Evolutionary conservation across 2,113 vertebrate genomes (phyloP).

Genomic region (Phaethornis superciliosus): DNA sequence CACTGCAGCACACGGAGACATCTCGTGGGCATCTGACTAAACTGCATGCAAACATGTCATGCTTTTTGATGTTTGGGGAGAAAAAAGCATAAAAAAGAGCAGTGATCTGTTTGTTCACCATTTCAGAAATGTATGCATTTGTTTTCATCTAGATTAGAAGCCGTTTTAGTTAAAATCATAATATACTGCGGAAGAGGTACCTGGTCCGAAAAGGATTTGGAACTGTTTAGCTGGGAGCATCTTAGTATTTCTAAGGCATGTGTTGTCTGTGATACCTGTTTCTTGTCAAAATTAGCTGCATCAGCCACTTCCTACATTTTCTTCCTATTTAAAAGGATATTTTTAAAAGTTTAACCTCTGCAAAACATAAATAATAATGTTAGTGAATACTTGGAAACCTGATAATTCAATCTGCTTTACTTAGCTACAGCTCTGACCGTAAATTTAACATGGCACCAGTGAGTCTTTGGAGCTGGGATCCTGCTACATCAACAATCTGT

Average conservation of each 20-base stretch:
- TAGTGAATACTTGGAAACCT: background rate
- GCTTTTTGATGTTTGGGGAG: background rate
- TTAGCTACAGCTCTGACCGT: background rate
- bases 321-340: background rate
- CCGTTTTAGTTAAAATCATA: conserved; percentile 4
- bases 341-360: background rate
- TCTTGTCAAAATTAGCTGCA: background rate
- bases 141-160: conserved; percentile 6
- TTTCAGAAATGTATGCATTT: background rate
- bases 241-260: background rate
- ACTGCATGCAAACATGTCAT: background rate
- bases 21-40: conserved; percentile 32
- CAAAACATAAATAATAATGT: background rate
- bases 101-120: background rate
- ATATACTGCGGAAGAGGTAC: background rate
- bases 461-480: background rate
- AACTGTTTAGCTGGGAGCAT: background rate
- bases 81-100: background rate
- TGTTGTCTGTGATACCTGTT: background rate
- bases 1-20: conserved; percentile 27
- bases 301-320: conserved; percentile 1
- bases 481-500: background rate
- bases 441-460: too few species aligned
- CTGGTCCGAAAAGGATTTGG: background rate
- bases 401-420: background rate